Evolutionary conservation across 2,888 invertebrate genomes (phyloP), one percentile per base, ranked within the genome.

Genomic region (Stenotaenia linearis): DNA sequence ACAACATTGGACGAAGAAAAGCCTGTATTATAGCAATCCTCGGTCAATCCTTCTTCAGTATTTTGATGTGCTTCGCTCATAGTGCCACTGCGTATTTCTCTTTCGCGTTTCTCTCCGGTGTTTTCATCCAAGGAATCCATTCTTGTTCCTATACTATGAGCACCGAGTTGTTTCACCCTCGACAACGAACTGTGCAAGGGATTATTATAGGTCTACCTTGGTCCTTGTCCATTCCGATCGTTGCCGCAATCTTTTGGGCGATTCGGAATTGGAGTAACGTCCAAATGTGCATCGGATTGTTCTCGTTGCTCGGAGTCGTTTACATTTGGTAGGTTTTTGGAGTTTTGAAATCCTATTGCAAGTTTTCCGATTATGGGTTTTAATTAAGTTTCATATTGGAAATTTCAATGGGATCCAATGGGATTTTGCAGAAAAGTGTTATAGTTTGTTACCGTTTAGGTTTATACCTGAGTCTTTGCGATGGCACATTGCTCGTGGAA

Each of bases 381-480:
- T 18, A 77, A 40, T n/a, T n/a, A n/a, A n/a, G n/a, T n/a, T n/a
- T n/a, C n/a, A n/a, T n/a, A n/a, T 40, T n/a, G n/a, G n/a, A n/a
- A n/a, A n/a, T n/a, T n/a, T n/a, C 32, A 32, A 32, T 6, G 32
- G 32, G 32, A 9, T 9, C 32, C 32, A 32, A 9, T 4, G 32
- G 40, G n/a, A n/a, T n/a, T n/a, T n/a, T n/a, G n/a, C n/a, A n/a
- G n/a, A n/a, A n/a, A n/a, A n/a, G n/a, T n/a, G n/a, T n/a, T n/a
- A n/a, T n/a, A n/a, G n/a, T n/a, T n/a, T 78, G 75, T 74, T 79
- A 25, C 18, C n/a, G n/a, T n/a, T n/a, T n/a, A 83, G 83, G 83
- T 81, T 82, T 50, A 80, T 82, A 7, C 83, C 83, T 0, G 83
- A 83, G 76, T 83, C 83, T 1, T 80, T 83, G 25, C 77, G 83